Base-by-base conservation (phyloP, 2,113 vertebrate genomes). In the Lathamus discolor region DNA sequence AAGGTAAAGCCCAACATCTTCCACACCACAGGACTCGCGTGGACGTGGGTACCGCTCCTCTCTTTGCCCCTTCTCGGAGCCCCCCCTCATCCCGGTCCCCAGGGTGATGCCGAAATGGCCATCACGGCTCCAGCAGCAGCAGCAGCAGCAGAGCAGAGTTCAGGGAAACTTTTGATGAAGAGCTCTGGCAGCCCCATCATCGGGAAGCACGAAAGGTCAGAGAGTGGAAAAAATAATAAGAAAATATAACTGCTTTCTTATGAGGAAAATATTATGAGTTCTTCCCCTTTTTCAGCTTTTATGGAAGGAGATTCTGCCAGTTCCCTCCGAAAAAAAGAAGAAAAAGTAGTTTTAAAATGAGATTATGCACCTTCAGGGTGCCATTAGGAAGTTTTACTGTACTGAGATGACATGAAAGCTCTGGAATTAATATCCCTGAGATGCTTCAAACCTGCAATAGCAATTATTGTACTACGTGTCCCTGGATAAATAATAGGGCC, bases 301-400 rank as follows among this genome's bases (percentile, higher is more conserved):
- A 98, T 98, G 98, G 98, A 98, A 98, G 98, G 97, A 98, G 97
- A 97, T 98, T 98, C 98, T 98, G 98, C 98, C 98, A 98, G 98
- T 98, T 98, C 97, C 96, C 95, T 97, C 97, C 97, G 97, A 98
- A 98, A 98, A 98, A 98, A 98, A 98, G 97, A 97, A 98, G 98
- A 98, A 98, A 98, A 98, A 98, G 98, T 97, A 98, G 98, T 98
- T 98, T 98, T 98, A 97, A 98, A 98, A 98, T 98, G 98, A 98
- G 98, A 98, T 98, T 98, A 98, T 98, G 98, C 98, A 98, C 98
- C 98, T 98, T 98, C 98, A 98, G 98, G 98, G 98, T 98, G 96
- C 98, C 98, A 98, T 98, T 98, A 98, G 98, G 98, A 98, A 98
- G 98, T 98, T 98, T 98, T 98, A 98, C 98, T 98, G 98, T 98